Conservation (phyloP, 2,797 vertebrate genomes). For the Macropodus opercularis region DNA sequence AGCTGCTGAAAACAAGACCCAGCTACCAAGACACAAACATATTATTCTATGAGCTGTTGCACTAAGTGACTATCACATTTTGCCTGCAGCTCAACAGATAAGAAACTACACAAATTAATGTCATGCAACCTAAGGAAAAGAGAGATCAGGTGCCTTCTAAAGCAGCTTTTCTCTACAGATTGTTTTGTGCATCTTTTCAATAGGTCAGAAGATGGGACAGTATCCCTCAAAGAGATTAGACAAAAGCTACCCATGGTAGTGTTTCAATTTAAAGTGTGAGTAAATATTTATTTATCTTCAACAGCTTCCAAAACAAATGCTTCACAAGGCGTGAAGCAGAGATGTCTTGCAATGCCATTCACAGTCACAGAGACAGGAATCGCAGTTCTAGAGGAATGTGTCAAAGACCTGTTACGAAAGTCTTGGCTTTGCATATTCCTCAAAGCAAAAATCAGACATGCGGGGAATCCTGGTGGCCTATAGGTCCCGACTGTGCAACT, state of each 20-base stretch:
- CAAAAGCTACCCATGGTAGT: not conserved
- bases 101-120: not conserved
- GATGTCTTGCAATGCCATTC: not conserved
- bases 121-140: not conserved
- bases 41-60: conserved; percentile 17
- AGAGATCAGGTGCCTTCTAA: not conserved
- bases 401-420: not conserved
- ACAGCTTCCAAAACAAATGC: not conserved
- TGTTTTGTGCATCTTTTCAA: not conserved
- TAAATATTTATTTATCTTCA: not conserved
- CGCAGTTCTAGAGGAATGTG: not conserved
- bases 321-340: not conserved
- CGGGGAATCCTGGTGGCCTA: not conserved
- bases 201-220: not conserved
- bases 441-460: not conserved
- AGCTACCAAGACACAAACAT: conserved; percentile 29
- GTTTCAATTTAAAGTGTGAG: not conserved
- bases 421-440: not conserved
- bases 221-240: not conserved
- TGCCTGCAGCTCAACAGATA: not conserved
- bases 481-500: not conserved
- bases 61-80: not conserved
- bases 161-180: not conserved
- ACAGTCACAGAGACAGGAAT: too few relatives aligned
- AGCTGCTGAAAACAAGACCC: conserved; percentile 25